Evolutionary conservation across 2,113 vertebrate genomes (phyloP).

Genomic region (Crypturellus undulatus): DNA sequence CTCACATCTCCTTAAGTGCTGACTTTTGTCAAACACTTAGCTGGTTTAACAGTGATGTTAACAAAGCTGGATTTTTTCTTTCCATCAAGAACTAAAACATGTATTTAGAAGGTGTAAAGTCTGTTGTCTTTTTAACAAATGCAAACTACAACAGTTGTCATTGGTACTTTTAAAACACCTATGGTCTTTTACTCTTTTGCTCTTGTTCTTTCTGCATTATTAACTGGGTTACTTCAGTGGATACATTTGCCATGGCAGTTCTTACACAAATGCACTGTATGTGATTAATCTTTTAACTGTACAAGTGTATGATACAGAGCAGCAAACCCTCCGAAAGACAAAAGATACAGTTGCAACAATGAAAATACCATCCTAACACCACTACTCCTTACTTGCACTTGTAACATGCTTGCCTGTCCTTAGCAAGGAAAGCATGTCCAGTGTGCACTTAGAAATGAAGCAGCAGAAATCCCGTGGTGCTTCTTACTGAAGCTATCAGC

Average conservation of each 20-base stretch:
- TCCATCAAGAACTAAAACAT: neutral
- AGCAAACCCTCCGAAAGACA: neutral
- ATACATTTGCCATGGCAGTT: neutral
- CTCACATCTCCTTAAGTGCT: neutral
- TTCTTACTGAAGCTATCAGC: slow-evolving; percentile 38
- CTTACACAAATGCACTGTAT: neutral
- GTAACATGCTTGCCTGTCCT: neutral
- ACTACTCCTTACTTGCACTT: neutral
- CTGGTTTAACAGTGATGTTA: neutral
- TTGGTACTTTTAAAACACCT: neutral
- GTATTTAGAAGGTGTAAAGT: neutral
- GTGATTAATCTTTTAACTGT: neutral
- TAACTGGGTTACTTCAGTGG: neutral
- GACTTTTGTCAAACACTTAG: neutral
- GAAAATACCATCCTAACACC: neutral
- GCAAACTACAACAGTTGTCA: neutral
- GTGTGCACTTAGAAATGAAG: slow-evolving; percentile 12
- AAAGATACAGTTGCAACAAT: neutral
- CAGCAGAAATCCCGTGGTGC: neutral
- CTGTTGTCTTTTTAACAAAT: neutral
- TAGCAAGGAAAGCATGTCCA: slow-evolving; percentile 9
- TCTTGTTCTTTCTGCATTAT: neutral
- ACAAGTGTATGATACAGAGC: neutral
- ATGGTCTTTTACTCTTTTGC: neutral
- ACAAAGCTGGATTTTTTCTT: neutral